Evolutionary conservation across 2,113 vertebrate species (phyloP), one percentile per base, ranked within the genome.

Genomic region (Pongo abelii): DNA sequence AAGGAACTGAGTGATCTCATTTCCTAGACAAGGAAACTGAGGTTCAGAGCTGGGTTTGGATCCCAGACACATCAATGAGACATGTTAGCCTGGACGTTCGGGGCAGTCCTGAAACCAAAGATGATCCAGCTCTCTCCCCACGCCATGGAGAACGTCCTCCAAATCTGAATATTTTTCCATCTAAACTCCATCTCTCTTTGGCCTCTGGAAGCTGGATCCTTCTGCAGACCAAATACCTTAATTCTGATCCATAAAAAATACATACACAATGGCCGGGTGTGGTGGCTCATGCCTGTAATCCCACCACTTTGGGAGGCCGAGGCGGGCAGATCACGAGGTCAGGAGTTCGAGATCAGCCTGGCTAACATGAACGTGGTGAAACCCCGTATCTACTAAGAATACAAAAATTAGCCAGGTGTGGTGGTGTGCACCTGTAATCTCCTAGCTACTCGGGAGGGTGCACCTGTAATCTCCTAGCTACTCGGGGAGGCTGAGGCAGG

Each of bases 71-170:
- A 0, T 20, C n/a, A 17, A 10, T 4, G 61, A 17, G 70, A 59
- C 61, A 17, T 0, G 0, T 14, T 5, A 78, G 55, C 55, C 48
- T 46, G 40, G 30, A 52, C 1, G 3, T 48, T 30, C 2, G 1
- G 23, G 50, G 16, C 48, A 46, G 43, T 57, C 72, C 27, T 2
- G 30, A 57, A 38, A n/a, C 79, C 74, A 35, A n/a, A 75, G 30
- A 18, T 0, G 14, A 57, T 22, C 61, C 2, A 6, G 57, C 80
- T 78, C 61, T 78, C 35, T 32, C 40, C 22, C 59, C 6, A 2
- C 0, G 8, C 40, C 38, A 16, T 6, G 22, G 48, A 46, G 55
- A 89, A 84, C 0, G 2, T 38, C 74, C 57, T 46, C 4, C 4
- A 67, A 89, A 64, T 25, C 70, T 9, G 61, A 94, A 3, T 57